Base-by-base conservation (phyloP, 2,113 vertebrate genomes). In the Podiceps cristatus region DNA sequence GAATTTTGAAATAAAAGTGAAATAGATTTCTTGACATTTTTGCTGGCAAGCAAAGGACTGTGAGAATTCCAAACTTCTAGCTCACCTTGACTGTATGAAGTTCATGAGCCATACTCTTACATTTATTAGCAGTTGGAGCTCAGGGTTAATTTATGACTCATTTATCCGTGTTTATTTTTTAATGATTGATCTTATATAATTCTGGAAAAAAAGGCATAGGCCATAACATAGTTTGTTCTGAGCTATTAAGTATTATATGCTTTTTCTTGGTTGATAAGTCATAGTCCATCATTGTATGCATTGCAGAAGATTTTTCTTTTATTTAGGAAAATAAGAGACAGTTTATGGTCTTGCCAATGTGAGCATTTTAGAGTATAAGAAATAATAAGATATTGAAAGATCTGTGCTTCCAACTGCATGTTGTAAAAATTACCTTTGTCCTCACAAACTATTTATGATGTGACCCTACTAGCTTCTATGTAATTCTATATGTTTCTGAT, bases 1-100 rank as follows among this genome's bases (percentile, higher is more conserved):
- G 67, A 97, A 95, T 80, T 91, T 97, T 79, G 88, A 95, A 97
- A 97, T 95, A 96, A 81, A 96, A 97, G 60, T 92, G 62, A 86
- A 93, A 72, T 72, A 95, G 47, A 76, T 97, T 96, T 84, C 95
- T 76, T 83, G 76, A 95, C 95, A 78, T 92, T 95, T 94, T 93
- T 96, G 47, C 94, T 96, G 95, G 94, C 89, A 93, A 93, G 84
- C 45, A 28, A 80, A 92, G 49, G 80, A 78, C 77, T 94, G 4
- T 67, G 58, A 93, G 91, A 91, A 91, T 97, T 95, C 89, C 86
- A 95, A 42, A 56, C 86, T 95, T 85, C 35, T 73, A 88, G 73
- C 96, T 96, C 80, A 97, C 97, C 96, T 97, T 96, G 69, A 75
- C 64, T 87, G 24, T 76, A 45, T 79, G 94, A 96, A 93, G 89